Evolutionary conservation across 2,888 invertebrate species (phyloP).

Genomic region (Latrodectus elegans): DNA sequence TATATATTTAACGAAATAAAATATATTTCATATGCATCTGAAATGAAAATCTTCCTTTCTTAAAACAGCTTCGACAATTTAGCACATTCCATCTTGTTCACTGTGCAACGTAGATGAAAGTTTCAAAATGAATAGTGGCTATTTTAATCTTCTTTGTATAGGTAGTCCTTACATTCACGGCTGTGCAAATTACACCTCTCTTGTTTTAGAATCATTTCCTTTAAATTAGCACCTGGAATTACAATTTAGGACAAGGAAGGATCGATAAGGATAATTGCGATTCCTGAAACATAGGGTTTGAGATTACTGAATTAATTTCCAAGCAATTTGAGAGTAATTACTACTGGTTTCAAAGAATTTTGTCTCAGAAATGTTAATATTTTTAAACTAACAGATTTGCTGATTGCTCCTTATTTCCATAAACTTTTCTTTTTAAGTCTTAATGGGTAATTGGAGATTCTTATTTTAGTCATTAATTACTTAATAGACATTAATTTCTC

Average conservation of each 20-base stretch:
- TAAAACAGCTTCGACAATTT: too few relatives aligned
- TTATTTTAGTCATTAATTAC: constrained; percentile 24
- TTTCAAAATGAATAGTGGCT: too few relatives aligned
- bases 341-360: constrained; percentile 21
- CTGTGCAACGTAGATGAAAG: too few relatives aligned
- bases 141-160: too few relatives aligned
- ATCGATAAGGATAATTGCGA: constrained; percentile 62
- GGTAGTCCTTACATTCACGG: not conserved
- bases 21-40: too few relatives aligned
- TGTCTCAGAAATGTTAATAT: constrained; percentile 31
- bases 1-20: too few relatives aligned
- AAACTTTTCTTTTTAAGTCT: constrained; percentile 26
- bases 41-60: too few relatives aligned
- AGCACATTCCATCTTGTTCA: too few relatives aligned
- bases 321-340: constrained; percentile 47
- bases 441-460: constrained; percentile 44
- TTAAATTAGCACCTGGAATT: constrained; percentile 50
- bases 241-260: constrained; percentile 19
- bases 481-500: not conserved
- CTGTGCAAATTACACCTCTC: constrained; percentile 35
- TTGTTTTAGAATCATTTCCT: constrained; percentile 42
- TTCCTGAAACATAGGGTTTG: constrained; percentile 17
- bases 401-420: not conserved
- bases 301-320: constrained; percentile 52
- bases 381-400: constrained; percentile 43